phyloP scores from a whole-genome alignment of 2,113 vertebrate species.

The Mandrillus leucophaeus region DNA sequence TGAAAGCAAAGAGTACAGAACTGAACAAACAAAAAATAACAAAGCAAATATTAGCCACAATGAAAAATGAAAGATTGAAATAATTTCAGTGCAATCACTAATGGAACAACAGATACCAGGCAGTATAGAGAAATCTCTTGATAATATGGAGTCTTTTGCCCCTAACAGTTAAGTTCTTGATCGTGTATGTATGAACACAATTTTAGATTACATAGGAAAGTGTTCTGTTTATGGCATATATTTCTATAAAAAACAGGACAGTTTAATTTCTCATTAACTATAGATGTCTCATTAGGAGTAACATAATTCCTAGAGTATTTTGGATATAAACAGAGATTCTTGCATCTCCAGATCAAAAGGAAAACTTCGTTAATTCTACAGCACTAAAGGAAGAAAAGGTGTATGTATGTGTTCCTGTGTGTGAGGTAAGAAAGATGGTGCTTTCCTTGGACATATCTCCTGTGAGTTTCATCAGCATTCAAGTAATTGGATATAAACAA shows the following conservation, averaged over 20 bases:
- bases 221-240: not conserved
- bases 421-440: too few species aligned
- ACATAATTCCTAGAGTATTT: not conserved
- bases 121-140: not conserved
- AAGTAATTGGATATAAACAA: not conserved
- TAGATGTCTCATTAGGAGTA: not conserved
- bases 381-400: not conserved
- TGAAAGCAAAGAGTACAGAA: too few species aligned
- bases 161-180: not conserved
- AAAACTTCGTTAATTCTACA: not conserved
- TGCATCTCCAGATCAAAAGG: not conserved
- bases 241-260: not conserved
- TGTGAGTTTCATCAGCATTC: not conserved
- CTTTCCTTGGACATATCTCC: not conserved
- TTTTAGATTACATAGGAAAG: not conserved
- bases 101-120: too few species aligned
- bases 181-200: not conserved
- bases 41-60: not conserved
- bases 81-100: not conserved
- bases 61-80: not conserved
- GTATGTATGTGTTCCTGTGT: not conserved
- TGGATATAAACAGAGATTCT: not conserved
- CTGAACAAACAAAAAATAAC: not conserved
- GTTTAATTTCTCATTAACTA: not conserved
- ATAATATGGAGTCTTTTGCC: not conserved